Base-by-base conservation (phyloP, 1,140 invertebrate genomes). In the Drosophila nannoptera region DNA sequence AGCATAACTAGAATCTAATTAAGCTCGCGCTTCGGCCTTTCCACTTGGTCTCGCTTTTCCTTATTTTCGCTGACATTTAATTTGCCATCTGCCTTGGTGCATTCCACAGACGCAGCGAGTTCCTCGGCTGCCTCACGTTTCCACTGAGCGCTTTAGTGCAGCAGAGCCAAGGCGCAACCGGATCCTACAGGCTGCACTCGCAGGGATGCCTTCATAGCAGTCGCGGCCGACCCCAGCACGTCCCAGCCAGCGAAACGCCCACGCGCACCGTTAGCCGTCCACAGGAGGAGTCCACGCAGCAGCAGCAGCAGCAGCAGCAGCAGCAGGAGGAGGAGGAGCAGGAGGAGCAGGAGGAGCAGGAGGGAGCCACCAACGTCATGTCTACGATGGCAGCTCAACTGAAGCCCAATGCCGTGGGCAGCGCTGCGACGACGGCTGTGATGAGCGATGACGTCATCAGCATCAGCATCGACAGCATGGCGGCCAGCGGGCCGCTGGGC, bases 71-170 rank as follows among this genome's bases (percentile, higher is more conserved):
- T 12, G 49, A 33, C 7, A 46, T 33, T 45, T 45, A 29, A 43
- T 46, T 33, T 58, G 3, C 0, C 12, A 9, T 45, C 16, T 16
- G 31, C 12, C 14, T 43, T 50, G 11, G 12, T 40, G 5, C 22
- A 22, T 22, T 22, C 67, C 75, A 2, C 92, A 95, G 94, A 90
- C 92, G 93, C 76, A 95, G 94, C 90, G 94, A 95, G 90, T 94
- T 95, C 89, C 89, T 95, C 89, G 94, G 94, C 91, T 95, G 94
- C 88, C 93, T 94, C 91, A 94, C 93, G 75, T 94, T 95, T 91
- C 92, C 93, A 66, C 90, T 95, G 69, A 91, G 92, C 89, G 92
- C 94, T 92, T 92, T 92, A 43, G 90, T 92, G 90, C 92, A 92
- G 72, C 91, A 90, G 63, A 90, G 90, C 86, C 88, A 90, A 64